These are phyloP conservation scores for Chionodraco myersi DNA, from an alignment of 2,113 vertebrate genomes.

Conservation along the genomic window DNA sequence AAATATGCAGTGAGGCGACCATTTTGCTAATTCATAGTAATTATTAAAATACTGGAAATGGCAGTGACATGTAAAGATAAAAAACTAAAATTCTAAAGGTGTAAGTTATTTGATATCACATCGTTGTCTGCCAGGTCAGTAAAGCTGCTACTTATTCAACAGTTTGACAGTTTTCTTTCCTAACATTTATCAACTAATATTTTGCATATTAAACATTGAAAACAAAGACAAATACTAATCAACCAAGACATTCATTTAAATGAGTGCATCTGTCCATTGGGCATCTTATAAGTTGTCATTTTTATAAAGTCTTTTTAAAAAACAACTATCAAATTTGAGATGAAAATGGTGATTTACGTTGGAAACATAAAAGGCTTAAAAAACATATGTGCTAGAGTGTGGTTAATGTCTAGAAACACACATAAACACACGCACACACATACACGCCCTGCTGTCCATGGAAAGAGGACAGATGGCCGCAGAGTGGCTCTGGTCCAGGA, in stretches of 20 bases:
- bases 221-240: constrained; percentile 13
- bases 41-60: no score
- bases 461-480: constrained; percentile 82
- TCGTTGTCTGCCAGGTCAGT: neutral
- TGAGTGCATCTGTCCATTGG: no score
- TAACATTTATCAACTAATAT: neutral
- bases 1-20: neutral
- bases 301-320: neutral
- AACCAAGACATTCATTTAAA: neutral
- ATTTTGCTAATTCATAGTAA: no score
- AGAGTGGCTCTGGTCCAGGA: constrained; percentile 78
- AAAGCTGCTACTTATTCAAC: constrained; percentile 1
- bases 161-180: neutral
- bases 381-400: constrained; percentile 52
- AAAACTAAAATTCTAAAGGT: neutral
- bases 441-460: constrained; percentile 66
- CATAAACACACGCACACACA: constrained; percentile 23
- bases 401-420: constrained; percentile 56
- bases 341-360: neutral
- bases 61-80: neutral
- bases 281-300: no score
- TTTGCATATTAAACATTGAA: neutral
- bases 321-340: neutral
- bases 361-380: constrained; percentile 30
- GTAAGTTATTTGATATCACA: neutral